Conservation (phyloP, 2,113 vertebrate genomes). For the Peromyscus leucopus region DNA sequence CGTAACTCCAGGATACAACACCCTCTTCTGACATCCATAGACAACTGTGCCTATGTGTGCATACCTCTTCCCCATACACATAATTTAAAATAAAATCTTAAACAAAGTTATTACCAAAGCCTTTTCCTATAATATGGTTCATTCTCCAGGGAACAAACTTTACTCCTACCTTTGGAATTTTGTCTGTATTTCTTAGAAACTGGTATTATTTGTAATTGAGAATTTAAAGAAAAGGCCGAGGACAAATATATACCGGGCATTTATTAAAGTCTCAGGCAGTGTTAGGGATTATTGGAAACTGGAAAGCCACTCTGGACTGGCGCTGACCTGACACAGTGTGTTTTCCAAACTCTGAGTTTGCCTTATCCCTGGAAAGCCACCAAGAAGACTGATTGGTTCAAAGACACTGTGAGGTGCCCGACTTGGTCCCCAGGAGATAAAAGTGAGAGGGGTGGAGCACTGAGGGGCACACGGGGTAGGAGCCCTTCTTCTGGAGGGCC, state of each 20-base stretch:
- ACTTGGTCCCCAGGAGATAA: not conserved
- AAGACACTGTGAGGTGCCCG: not conserved
- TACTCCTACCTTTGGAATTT: not conserved
- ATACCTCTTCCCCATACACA: not conserved
- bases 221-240: not conserved
- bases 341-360: not conserved
- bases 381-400: not conserved
- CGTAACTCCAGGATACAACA: not conserved
- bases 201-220: not conserved
- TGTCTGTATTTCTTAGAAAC: not conserved
- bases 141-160: not conserved
- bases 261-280: not conserved
- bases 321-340: not conserved
- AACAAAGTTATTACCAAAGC: not conserved
- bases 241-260: not conserved
- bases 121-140: not conserved
- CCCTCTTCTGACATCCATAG: not conserved
- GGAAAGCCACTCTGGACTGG: not conserved
- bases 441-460: not conserved
- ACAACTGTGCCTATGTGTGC: not conserved
- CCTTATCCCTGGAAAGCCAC: not conserved
- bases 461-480: not conserved
- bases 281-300: not conserved
- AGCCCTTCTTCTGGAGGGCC: not conserved
- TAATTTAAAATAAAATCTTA: not conserved